Conservation (phyloP, 2,113 vertebrate genomes). For the Apodemus sylvaticus region DNA sequence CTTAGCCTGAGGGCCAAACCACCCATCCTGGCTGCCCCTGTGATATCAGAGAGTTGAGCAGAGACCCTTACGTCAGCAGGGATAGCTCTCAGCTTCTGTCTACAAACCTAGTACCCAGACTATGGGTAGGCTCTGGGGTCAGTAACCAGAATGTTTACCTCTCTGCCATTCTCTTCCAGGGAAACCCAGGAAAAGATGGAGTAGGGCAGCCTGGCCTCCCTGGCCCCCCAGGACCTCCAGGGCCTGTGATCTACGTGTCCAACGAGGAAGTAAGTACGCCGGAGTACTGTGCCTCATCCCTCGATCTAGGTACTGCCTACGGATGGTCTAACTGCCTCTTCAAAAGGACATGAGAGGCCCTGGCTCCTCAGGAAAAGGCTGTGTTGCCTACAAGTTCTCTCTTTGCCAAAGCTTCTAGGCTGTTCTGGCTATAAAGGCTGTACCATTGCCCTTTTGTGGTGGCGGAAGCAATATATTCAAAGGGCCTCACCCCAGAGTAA, state of each 20-base stretch:
- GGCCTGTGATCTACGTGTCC: slow-evolving; percentile 85
- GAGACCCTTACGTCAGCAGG: neutral
- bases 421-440: neutral
- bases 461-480: neutral
- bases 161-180: slow-evolving; percentile 85
- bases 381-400: neutral
- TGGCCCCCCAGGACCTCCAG: slow-evolving; percentile 92
- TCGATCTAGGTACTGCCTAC: neutral
- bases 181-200: slow-evolving; percentile 92
- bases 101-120: neutral
- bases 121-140: neutral
- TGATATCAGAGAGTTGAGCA: neutral
- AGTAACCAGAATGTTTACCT: fast-evolving
- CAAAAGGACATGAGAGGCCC: neutral
- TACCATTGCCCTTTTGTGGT: neutral
- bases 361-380: neutral
- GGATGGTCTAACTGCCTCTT: neutral
- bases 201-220: slow-evolving; percentile 89
- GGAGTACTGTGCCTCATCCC: neutral
- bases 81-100: neutral
- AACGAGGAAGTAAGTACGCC: slow-evolving; percentile 80
- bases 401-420: neutral
- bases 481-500: neutral
- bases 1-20: fast-evolving
- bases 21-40: fast-evolving